These are phyloP conservation scores for Procavia capensis DNA, from an alignment of 2,113 vertebrate genomes.

Conservation along the genomic window DNA sequence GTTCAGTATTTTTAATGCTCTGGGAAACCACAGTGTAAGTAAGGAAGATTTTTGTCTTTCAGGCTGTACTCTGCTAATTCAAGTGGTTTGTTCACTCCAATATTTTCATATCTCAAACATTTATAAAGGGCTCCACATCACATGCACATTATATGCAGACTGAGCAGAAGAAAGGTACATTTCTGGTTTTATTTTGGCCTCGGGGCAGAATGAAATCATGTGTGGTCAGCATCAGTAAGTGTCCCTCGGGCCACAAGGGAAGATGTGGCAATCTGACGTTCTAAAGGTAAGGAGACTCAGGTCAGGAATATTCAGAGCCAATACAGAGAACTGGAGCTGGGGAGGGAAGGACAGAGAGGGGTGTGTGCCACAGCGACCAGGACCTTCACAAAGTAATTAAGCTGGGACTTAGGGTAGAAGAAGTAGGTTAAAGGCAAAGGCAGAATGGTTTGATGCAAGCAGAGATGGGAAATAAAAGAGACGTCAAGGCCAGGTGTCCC, in stretches of 20 bases:
- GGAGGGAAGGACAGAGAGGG: background rate
- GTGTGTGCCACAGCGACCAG: background rate
- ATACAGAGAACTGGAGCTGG: background rate
- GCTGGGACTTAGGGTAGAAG: background rate
- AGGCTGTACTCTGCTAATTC: background rate
- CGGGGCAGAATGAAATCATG: background rate
- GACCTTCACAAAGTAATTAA: background rate
- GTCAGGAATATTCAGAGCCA: background rate
- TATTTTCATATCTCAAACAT: background rate
- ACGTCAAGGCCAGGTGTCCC: background rate
- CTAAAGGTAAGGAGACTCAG: background rate
- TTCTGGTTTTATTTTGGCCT: background rate
- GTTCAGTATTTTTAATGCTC: background rate
- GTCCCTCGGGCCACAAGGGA: background rate
- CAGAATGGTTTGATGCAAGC: background rate
- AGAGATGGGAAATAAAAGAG: background rate
- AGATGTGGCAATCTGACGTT: background rate
- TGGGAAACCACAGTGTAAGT: conserved; percentile 10
- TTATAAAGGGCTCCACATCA: background rate
- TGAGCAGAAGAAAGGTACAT: background rate
- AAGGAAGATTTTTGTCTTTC: background rate
- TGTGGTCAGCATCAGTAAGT: background rate
- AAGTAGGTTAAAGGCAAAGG: conserved; percentile 46
- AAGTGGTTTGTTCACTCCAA: background rate
- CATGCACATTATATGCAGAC: background rate